Base-by-base conservation (phyloP, 2,797 vertebrate species). In the Chaenodraco wilsoni region DNA sequence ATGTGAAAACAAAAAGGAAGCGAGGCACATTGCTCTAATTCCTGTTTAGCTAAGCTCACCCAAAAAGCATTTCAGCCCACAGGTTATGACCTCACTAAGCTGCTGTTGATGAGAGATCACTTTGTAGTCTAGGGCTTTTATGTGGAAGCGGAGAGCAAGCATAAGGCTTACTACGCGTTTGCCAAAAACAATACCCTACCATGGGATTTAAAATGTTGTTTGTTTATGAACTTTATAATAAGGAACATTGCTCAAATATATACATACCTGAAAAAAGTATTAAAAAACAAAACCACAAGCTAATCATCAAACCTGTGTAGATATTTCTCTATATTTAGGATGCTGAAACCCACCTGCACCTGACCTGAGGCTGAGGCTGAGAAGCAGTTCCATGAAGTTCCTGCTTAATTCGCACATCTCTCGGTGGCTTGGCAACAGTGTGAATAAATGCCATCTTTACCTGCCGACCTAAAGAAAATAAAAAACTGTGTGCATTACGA, bases 391-490 rank as follows among this genome's bases (percentile, higher is more conserved):
- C 93, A 46, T 94, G 88, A 74, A 95, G 93, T 89, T 95, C 94
- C 82, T 96, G 95, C 87, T 94, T 93, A 66, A 93, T 93, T 61
- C 94, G 92, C 72, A 96, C 81, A 19, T 91, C 86, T 85, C 95
- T 95, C 9, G 94, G 94, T 65, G 96, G 95, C 89, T 97, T 98
- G 79, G 95, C 95, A 87, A 91, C 92, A n/a, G 92, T 91, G 65
- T 95, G 92, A 83, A 96, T 81, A 72, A 95, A 97, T 51, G 96
- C 95, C 94, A 97, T 92, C 92, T 97, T 97, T 84, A 95, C 94
- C 92, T 96, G 95, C 58, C 96, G 93, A 44, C 96, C 97, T 78
- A 82, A 62, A 69, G 44, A 12, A 46, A 37, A 59, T 8, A 43
- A 43, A 4, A 49, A 16, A 37, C 11, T 31, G 58, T 49, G 51